A percentile compares a stretch with the other conserved stretches of the same genome.
Conservation (phyloP, 2,113 vertebrate species). For the Speoplatyrhinus poulsoni region DNA sequence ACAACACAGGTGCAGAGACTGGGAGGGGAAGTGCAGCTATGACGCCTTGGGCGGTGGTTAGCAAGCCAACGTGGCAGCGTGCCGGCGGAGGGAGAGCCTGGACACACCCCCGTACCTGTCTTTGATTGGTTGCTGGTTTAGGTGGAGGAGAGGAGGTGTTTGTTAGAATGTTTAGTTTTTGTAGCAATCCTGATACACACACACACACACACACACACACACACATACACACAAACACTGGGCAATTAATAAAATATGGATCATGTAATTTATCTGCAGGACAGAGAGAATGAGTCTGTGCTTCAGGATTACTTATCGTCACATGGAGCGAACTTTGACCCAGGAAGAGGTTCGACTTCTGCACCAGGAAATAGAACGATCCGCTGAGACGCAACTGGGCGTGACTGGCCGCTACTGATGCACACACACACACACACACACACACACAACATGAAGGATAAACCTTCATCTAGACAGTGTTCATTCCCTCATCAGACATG, state of each 20-base stretch:
- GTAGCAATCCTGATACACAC: neutral
- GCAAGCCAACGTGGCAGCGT: too few species aligned
- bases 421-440: conserved; percentile 9
- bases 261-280: conserved; percentile 62
- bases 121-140: too few species aligned
- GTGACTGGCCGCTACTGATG: conserved; percentile 86
- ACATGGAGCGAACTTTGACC: conserved; percentile 88
- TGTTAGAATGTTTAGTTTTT: too few species aligned
- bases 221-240: neutral
- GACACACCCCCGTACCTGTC: too few species aligned
- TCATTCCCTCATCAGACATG: too few species aligned
- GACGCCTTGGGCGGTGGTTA: too few species aligned
- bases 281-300: conserved; percentile 87
- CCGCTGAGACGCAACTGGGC: conserved; percentile 78
- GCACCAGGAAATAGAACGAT: conserved; percentile 80
- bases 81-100: too few species aligned
- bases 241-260: neutral
- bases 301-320: conserved; percentile 89
- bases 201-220: neutral
- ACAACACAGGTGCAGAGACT: too few species aligned
- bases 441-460: neutral
- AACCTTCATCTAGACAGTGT: too few species aligned
- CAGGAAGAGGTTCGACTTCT: conserved; percentile 82
- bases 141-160: too few species aligned
- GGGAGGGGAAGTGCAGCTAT: too few species aligned